phyloP scores from a whole-genome alignment of 2,888 invertebrate genomes.

The Saturnia japonica region DNA sequence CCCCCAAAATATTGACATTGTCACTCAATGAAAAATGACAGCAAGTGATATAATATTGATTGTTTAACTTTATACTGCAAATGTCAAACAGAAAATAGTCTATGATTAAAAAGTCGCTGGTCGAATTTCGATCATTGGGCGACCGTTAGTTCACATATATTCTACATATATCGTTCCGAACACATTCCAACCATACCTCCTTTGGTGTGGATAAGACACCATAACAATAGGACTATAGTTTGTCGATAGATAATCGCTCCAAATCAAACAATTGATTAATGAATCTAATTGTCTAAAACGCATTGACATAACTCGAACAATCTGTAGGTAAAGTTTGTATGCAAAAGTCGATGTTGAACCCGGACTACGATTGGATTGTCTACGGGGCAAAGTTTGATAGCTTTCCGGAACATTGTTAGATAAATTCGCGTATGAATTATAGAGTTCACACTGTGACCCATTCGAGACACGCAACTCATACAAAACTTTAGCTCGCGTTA shows the following conservation, averaged over 20 bases:
- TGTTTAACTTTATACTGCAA: too few relatives aligned
- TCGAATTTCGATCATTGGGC: too few relatives aligned
- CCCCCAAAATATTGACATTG: too few relatives aligned
- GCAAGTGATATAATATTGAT: too few relatives aligned
- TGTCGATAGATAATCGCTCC: conserved; percentile 25
- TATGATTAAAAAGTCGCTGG: too few relatives aligned
- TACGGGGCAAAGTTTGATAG: conserved; percentile 69
- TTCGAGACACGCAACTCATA: conserved; percentile 57
- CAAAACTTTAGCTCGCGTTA: conserved; percentile 38
- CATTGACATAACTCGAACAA: conserved; percentile 71
- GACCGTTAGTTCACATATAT: too few relatives aligned
- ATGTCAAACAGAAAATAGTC: too few relatives aligned
- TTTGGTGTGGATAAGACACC: too few relatives aligned
- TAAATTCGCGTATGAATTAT: conserved; percentile 61
- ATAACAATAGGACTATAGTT: neutral
- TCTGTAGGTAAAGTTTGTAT: conserved; percentile 72
- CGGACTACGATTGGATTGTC: conserved; percentile 68
- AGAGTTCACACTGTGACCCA: conserved; percentile 47
- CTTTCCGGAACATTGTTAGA: conserved; percentile 65
- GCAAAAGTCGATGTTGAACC: conserved; percentile 70
- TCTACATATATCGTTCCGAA: too few relatives aligned
- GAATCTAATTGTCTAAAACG: conserved; percentile 70
- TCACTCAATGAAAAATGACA: too few relatives aligned
- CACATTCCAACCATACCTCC: too few relatives aligned
- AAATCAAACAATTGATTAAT: conserved; percentile 68